Evolutionary conservation across 2,888 invertebrate genomes (phyloP).

Genomic region (Hemicrepidius hirtus): DNA sequence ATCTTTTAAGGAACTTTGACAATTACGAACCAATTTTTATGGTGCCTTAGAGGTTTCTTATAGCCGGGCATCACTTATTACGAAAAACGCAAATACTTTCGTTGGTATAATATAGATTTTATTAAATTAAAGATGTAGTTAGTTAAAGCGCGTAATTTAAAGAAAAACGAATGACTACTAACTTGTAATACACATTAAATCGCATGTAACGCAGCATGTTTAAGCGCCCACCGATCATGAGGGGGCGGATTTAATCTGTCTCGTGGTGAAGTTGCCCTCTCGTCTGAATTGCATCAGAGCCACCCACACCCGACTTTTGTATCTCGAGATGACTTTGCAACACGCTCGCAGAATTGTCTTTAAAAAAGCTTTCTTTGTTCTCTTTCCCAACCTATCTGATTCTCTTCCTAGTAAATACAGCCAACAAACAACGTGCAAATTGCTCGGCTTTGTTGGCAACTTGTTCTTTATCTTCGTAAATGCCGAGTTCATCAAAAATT

Average conservation of each 20-base stretch:
- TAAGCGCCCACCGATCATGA: conserved; percentile 43
- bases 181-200: conserved; percentile 1
- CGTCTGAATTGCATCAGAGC: conserved; percentile 44
- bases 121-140: background rate
- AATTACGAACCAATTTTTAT: no score
- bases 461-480: conserved; percentile 54
- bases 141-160: background rate
- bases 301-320: conserved; percentile 52
- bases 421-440: conserved; percentile 63
- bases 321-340: conserved; percentile 54
- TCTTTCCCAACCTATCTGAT: conserved; percentile 58
- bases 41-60: no score
- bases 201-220: conserved; percentile 51
- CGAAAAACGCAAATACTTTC: no score
- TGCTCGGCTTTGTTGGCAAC: conserved; percentile 62
- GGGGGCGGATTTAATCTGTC: conserved; percentile 54
- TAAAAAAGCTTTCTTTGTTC: conserved; percentile 59
- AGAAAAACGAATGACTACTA: background rate
- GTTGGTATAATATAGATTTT: no score
- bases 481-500: conserved; percentile 64
- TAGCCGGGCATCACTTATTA: no score
- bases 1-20: no score
- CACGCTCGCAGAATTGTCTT: conserved; percentile 53
- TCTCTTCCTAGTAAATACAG: conserved; percentile 56
- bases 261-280: conserved; percentile 36